Base-by-base conservation (phyloP, 2,797 vertebrate species). In the Euthynnus affinis region DNA sequence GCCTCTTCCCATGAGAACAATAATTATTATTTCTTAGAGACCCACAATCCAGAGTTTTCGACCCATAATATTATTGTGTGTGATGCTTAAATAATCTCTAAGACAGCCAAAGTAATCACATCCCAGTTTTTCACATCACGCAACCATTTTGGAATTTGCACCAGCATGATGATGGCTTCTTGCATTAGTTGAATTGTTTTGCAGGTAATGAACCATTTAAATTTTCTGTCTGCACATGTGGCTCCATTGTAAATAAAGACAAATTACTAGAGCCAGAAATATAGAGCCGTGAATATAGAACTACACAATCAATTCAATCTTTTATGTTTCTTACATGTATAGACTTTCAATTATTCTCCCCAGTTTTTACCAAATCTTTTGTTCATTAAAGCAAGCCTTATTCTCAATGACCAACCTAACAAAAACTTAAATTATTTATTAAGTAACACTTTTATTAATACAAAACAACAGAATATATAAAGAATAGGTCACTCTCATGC, bases 401-500 rank as follows among this genome's bases (percentile, higher is more conserved):
- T 77, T 79, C 73, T 72, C 76, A 76, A 69, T 68, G 51, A 90
- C 79, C 79, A 81, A 80, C 65, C 71, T 81, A 81, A 85, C 75
- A 87, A 87, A 91, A 93, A 81, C 55, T 90, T 88, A 91, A 94
- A 89, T 90, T 85, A 92, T 86, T 92, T 88, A 88, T 90, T 92
- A 87, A 87, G 88, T 87, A 91, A 93, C 87, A 92, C 77, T 88
- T 92, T 92, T 92, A 91, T 93, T 91, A 62, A 92, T 93, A 91
- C 88, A 93, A 94, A 94, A 94, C 88, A 93, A 92, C 87, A 92
- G 79, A 91, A 91, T 90, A 91, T 91, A 89, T 90, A 91, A 92
- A 94, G 89, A 92, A 92, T 92, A 88, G 46, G 57, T 85, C 89
- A 91, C 89, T 92, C 91, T 92, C 90, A 91, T 88, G 89, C 84